Evolutionary conservation across 2,797 vertebrate genomes (phyloP).

Genomic region (Epinephelus coioides): DNA sequence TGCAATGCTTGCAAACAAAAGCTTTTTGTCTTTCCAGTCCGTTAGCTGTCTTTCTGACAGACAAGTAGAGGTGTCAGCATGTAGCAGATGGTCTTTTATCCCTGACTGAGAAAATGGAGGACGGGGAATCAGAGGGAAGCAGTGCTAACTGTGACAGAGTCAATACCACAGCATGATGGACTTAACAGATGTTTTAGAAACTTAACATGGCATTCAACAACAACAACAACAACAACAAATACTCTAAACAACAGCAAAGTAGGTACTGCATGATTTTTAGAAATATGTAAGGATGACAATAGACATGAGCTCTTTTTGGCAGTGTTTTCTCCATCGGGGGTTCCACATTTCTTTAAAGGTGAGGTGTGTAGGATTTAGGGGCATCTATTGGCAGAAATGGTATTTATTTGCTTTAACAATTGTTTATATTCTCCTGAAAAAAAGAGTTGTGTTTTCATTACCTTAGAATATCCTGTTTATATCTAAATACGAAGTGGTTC

Average conservation of each 20-base stretch:
- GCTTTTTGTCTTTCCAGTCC: not conserved
- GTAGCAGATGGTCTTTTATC: conserved; percentile 25
- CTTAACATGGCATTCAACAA: conserved; percentile 22
- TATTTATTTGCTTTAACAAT: too few relatives aligned
- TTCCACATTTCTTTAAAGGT: conserved; percentile 16
- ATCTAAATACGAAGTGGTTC: too few relatives aligned
- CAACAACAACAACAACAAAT: not conserved
- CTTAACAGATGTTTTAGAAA: conserved; percentile 44
- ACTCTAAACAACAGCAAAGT: conserved; percentile 6
- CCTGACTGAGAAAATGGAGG: conserved; percentile 12
- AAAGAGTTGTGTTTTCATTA: too few relatives aligned
- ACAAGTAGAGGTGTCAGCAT: conserved; percentile 37
- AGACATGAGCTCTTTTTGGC: conserved; percentile 10
- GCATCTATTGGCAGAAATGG: too few relatives aligned
- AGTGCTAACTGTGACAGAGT: conserved; percentile 39
- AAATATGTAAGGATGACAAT: conserved; percentile 12
- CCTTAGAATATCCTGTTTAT: too few relatives aligned
- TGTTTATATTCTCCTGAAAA: too few relatives aligned
- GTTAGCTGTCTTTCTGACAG: conserved; percentile 21
- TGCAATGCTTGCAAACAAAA: too few relatives aligned
- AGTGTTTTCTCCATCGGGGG: conserved; percentile 3
- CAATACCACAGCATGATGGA: conserved; percentile 18
- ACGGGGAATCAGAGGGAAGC: conserved; percentile 5
- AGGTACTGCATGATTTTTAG: conserved; percentile 1
- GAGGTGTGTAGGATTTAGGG: too few relatives aligned